Base-by-base conservation (phyloP, 2,797 vertebrate genomes). In the Gallirallus australis region DNA sequence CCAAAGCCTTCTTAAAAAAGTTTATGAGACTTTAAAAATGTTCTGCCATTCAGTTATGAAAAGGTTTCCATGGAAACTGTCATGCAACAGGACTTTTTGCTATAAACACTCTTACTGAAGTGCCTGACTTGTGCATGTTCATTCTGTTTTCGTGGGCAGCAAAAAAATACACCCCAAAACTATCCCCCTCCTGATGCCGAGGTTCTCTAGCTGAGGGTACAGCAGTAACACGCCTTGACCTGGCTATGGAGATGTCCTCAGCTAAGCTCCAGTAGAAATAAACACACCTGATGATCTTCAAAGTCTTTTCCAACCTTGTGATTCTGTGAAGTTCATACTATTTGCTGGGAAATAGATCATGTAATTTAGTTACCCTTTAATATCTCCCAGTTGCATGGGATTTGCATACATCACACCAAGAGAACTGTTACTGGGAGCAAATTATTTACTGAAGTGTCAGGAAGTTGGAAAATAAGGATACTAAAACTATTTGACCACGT, bases 41-140 rank as follows among this genome's bases (percentile, higher is more conserved):
- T 82, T 91, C 75, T 87, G 86, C 89, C 68, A 48, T 14, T 89
- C 56, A 56, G 60, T 94, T 89, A 37, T 21, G 28, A 89, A 94
- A 87, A 72, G 79, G 89, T 96, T 94, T 59, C 96, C 73, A 94
- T 63, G 75, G 96, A 47, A 95, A 96, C 94, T 78, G 82, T 54
- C 72, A 59, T 14, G 45, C 89, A 93, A 20, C 3, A 4, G 64
- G 76, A 65, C 70, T 84, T 81, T 57, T 14, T 78, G 89, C 70
- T 81, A 48, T 52, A 82, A 81, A 87, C 79, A 93, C 57, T 28
- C 39, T 77, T 57, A 27, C 14, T 6, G 15, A 70, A 66, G 50
- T 31, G 65, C 45, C 72, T 33, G 31, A 82, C 31, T 83, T 45
- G 57, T 66, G 6, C 57, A 6, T 6, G 15, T 63, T 92, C 40